phyloP scores from a whole-genome alignment of 2,113 vertebrate species.

The Helogale parvula region DNA sequence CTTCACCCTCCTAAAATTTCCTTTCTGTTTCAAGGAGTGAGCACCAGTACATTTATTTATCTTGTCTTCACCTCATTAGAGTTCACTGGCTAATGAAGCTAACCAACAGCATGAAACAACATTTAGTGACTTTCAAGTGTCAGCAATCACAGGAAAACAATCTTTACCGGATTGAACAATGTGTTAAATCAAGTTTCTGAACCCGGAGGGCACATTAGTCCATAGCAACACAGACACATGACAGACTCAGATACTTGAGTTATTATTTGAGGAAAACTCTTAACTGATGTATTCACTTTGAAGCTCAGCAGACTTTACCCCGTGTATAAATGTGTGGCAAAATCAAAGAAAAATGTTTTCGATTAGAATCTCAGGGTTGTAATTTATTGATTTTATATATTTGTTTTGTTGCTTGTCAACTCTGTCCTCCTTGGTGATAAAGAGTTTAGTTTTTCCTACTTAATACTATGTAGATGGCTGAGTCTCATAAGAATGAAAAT shows the following conservation, averaged over 20 bases:
- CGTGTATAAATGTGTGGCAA: background rate
- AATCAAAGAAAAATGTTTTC: background rate
- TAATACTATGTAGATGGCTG: background rate
- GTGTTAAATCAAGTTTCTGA: background rate
- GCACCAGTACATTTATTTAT: background rate
- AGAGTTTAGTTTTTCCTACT: background rate
- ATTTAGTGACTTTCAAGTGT: background rate
- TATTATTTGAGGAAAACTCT: background rate
- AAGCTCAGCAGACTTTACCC: background rate
- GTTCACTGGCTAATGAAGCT: background rate
- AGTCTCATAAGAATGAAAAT: background rate
- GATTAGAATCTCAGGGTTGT: background rate
- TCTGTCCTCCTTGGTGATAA: too few species aligned
- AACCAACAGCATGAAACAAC: background rate
- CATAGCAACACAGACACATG: background rate
- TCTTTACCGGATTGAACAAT: background rate
- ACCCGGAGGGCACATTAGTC: background rate
- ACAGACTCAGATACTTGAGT: background rate
- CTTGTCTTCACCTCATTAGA: background rate
- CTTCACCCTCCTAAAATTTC: background rate
- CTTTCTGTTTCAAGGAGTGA: background rate
- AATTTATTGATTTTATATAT: background rate
- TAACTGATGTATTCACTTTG: background rate
- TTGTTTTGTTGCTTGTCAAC: background rate
- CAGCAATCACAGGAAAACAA: background rate